Conservation (phyloP, 2,888 invertebrate species). For the Sepiola atlantica region DNA sequence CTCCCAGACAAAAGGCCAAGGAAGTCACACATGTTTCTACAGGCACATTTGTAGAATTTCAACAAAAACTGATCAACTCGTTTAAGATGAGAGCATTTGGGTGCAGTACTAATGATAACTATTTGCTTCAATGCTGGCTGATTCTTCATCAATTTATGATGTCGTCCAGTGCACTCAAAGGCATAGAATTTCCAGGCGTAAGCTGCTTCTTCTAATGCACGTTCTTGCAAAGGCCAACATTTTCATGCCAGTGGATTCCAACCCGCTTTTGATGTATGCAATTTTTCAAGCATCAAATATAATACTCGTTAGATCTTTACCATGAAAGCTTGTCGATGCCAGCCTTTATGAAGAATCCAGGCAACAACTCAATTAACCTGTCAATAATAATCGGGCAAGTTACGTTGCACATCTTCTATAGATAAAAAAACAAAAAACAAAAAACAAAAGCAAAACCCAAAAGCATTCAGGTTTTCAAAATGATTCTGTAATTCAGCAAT, state of each 20-base stretch:
- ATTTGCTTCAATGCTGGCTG: not conserved
- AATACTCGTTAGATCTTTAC: not conserved
- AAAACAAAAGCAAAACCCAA: not conserved
- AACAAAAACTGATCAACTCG: not conserved
- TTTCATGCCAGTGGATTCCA: not conserved
- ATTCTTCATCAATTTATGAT: not conserved
- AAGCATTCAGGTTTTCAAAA: not conserved
- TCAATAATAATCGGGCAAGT: not conserved
- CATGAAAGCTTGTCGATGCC: not conserved
- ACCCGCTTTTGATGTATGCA: not conserved
- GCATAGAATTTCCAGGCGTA: not conserved
- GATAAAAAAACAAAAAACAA: not conserved
- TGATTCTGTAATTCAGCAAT: not conserved
- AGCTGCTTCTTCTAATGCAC: not conserved
- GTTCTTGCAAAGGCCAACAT: not conserved
- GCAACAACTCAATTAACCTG: not conserved
- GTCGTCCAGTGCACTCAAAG: not conserved
- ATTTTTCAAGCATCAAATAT: slow-evolving; percentile 21
- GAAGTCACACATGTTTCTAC: not conserved
- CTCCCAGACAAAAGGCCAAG: no score
- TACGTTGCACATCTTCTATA: not conserved
- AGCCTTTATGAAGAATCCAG: not conserved
- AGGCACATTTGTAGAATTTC: not conserved
- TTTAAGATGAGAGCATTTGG: not conserved
- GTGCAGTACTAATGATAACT: not conserved